Evolutionary conservation across 2,797 vertebrate genomes (phyloP).

Genomic region (Enteromius unitaeniatus): DNA sequence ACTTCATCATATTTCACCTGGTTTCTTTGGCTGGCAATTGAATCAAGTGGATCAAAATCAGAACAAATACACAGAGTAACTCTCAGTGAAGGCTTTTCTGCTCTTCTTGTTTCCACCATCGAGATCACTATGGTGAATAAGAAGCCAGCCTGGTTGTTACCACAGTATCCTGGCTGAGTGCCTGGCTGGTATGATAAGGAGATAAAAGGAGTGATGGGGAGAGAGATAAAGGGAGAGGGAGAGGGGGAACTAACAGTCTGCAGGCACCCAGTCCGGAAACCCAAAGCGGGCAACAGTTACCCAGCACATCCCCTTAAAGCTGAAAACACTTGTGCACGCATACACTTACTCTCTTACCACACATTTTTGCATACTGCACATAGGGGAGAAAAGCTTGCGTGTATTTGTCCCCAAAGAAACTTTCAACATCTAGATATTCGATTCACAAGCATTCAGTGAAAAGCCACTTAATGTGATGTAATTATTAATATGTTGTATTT

Average conservation of each 20-base stretch:
- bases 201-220: conserved; percentile 61
- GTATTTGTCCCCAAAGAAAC: conserved; percentile 9
- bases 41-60: not conserved
- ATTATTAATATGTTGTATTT: not conserved
- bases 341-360: conserved; percentile 43
- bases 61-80: not conserved
- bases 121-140: conserved; percentile 75
- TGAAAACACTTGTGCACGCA: conserved; percentile 43
- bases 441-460: not conserved
- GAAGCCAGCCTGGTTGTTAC: conserved; percentile 86
- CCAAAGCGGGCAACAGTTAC: conserved; percentile 77
- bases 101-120: conserved; percentile 58
- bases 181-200: conserved; percentile 83
- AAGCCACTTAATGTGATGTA: not conserved
- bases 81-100: conserved; percentile 5
- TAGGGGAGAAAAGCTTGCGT: conserved; percentile 3
- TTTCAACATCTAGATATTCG: conserved; percentile 10
- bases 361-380: conserved; percentile 14
- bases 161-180: conserved; percentile 89
- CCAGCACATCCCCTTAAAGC: conserved; percentile 70
- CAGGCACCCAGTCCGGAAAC: conserved; percentile 76
- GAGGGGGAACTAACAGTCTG: conserved; percentile 64
- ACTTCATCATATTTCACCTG: not conserved
- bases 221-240: conserved; percentile 63
- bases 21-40: not conserved